Evolutionary conservation across 1,140 invertebrate species (phyloP), one percentile per base, ranked within the genome.

Genomic region (Neodiprion pinetum): DNA sequence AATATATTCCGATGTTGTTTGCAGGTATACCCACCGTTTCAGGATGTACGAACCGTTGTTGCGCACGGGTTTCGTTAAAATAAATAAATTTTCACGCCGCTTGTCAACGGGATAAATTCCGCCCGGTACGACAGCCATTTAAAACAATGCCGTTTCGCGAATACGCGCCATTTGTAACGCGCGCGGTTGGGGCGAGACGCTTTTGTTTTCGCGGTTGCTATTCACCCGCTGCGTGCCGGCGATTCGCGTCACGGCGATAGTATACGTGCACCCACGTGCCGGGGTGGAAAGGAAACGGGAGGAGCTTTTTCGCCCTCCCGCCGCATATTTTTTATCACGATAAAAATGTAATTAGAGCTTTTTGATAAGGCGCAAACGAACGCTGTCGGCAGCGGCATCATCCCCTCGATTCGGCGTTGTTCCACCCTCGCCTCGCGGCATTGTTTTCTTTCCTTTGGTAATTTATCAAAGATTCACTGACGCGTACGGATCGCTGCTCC

Each of bases 81-180:
- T 88, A 87, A 87, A 88, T 87, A 86, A 87, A 87, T 88, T 87
- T 21, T 85, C 83, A 86, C 83, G 79, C 80, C 80, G 80, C 84
- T 84, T 84, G 85, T 88, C 85, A 87, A 87, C 82, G 83, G 85
- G 84, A 88, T 88, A 85, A 88, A 88, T 87, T 88, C 82, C 82
- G 81, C 81, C 82, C 81, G 83, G 83, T 85, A 21, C 85, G 86
- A 86, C 86, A 86, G 84, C 86, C 83, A 87, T 88, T 88, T 88
- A 86, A 88, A 88, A 88, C 85, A 88, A 88, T 88, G 85, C 85
- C 83, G 81, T n/a, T 21, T 86, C 81, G 81, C 83, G 84, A 88
- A 87, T 88, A 86, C 85, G 84, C 84, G 83, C 84, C 84, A 88
- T 88, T 88, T 87, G 86, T 87, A 87, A 88, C 83, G 76, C 78